phyloP scores from a whole-genome alignment of 2,888 invertebrate genomes.

The Agriopis marginaria region DNA sequence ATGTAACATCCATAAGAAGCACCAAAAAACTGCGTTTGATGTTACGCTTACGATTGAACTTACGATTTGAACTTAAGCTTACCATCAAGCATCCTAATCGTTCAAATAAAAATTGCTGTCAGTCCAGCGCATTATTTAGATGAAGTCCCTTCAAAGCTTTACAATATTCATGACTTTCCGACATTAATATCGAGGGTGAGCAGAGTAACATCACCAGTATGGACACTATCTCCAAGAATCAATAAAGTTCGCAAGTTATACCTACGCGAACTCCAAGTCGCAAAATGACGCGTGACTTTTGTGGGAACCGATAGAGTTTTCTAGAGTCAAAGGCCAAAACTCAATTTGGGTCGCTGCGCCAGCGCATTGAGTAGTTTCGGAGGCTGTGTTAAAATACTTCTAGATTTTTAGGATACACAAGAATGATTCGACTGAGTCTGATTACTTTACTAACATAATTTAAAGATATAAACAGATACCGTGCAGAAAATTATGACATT shows the following conservation, averaged over 20 bases:
- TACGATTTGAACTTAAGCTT: slow-evolving; percentile 17
- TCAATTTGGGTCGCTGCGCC: too few species aligned
- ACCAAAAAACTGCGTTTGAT: not conserved
- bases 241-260: too few species aligned
- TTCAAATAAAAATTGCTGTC: slow-evolving; percentile 30
- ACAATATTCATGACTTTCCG: slow-evolving; percentile 58
- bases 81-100: slow-evolving; percentile 18
- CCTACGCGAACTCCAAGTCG: too few species aligned
- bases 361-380: too few species aligned
- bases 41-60: too few species aligned
- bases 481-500: too few species aligned
- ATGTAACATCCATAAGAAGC: not conserved
- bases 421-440: too few species aligned
- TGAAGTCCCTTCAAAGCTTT: slow-evolving; percentile 45
- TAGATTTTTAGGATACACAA: too few species aligned
- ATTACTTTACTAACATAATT: too few species aligned
- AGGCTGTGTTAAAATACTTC: too few species aligned
- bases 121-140: slow-evolving; percentile 36
- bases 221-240: not conserved
- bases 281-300: too few species aligned
- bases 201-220: slow-evolving; percentile 24
- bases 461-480: too few species aligned
- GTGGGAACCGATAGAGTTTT: not conserved
- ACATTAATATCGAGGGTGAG: slow-evolving; percentile 48
- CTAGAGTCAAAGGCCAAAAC: not conserved